Conservation (phyloP, 2,113 vertebrate genomes). For the Otolemur garnettii region DNA sequence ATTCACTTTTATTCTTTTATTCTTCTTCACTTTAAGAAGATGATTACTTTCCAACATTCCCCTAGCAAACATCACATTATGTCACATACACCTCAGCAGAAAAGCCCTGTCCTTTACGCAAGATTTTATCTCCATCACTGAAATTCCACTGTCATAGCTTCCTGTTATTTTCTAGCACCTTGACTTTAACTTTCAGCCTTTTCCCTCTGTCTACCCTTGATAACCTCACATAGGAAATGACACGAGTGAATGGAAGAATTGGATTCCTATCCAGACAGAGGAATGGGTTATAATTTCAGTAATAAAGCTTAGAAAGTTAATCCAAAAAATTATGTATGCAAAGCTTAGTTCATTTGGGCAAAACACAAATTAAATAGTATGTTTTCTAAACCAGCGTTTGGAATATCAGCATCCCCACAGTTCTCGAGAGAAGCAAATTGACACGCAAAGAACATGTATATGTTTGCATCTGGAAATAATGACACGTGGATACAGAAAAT, state of each 20-base stretch:
- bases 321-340: slow-evolving; percentile 7
- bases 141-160: background rate
- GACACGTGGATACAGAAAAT: background rate
- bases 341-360: slow-evolving; percentile 32
- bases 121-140: background rate
- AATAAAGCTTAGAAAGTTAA: slow-evolving; percentile 36
- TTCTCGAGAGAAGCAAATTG: slow-evolving; percentile 1
- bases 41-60: background rate
- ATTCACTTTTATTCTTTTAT: background rate
- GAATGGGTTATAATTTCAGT: slow-evolving; percentile 12
- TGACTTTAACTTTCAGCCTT: background rate
- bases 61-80: background rate
- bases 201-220: background rate
- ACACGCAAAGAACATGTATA: background rate
- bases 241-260: background rate
- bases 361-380: background rate
- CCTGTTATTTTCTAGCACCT: background rate
- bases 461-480: background rate
- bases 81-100: background rate
- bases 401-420: background rate
- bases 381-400: background rate
- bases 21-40: background rate
- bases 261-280: background rate
- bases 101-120: background rate
- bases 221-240: background rate